phyloP scores from a whole-genome alignment of 2,797 vertebrate genomes.

The Anniella stebbinsi region DNA sequence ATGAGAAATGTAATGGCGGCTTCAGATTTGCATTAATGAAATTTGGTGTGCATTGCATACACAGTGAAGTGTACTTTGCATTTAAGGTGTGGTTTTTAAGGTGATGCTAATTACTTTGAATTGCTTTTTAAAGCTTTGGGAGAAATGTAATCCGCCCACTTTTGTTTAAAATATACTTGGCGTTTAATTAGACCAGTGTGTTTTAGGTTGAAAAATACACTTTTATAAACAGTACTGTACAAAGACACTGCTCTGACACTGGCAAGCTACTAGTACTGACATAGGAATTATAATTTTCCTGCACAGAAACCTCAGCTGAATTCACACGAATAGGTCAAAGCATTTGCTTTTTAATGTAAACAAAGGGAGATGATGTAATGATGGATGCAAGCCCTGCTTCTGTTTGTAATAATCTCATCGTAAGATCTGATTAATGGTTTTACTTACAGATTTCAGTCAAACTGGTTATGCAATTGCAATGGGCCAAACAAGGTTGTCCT shows the following conservation, averaged over 20 bases:
- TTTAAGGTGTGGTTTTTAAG: not conserved
- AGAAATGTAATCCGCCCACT: not conserved
- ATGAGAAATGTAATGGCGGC: too few species aligned
- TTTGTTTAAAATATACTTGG: not conserved
- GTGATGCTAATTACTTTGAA: not conserved
- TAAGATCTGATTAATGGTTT: conserved; percentile 41
- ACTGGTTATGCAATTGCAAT: not conserved
- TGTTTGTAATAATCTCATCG: conserved; percentile 31
- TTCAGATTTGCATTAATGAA: not conserved
- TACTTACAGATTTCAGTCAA: conserved; percentile 15
- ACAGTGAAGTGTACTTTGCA: not conserved
- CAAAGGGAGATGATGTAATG: not conserved
- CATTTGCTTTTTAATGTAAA: conserved; percentile 11
- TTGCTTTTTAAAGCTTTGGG: conserved; percentile 3
- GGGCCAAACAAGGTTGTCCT: not conserved
- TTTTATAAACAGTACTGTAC: not conserved
- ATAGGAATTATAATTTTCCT: not conserved
- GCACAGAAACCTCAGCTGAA: conserved; percentile 1
- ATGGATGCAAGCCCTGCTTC: not conserved
- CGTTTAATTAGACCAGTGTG: too few species aligned
- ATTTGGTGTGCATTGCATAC: too few species aligned
- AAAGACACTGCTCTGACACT: not conserved
- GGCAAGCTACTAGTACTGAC: not conserved
- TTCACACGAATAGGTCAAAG: conserved; percentile 17
- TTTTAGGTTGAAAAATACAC: not conserved